A percentile compares a stretch with the other conserved stretches of the same genome.
phyloP scores from a whole-genome alignment of 2,888 invertebrate genomes.

The Nomada ruficornis region DNA sequence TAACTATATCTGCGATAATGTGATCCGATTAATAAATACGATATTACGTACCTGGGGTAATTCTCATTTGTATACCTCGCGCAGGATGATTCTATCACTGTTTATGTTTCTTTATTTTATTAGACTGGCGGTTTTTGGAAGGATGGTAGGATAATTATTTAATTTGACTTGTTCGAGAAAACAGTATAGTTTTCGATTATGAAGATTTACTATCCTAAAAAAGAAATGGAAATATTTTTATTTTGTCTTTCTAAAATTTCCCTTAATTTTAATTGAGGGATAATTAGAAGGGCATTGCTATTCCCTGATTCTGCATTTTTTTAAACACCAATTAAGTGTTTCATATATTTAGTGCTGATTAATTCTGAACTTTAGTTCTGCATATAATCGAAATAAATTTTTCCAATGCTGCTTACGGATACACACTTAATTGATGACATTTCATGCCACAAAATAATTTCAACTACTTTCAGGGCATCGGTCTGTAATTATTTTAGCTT shows the following conservation, averaged over 20 bases:
- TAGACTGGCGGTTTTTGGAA: no score
- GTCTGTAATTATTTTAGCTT: neutral
- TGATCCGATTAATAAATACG: constrained; percentile 80
- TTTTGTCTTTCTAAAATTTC: no score
- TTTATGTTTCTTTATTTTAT: neutral
- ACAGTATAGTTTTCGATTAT: no score
- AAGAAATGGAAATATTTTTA: no score
- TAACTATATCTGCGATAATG: constrained; percentile 80
- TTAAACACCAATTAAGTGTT: no score
- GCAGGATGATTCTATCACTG: no score
- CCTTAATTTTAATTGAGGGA: no score
- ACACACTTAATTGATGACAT: neutral
- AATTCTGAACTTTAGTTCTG: neutral
- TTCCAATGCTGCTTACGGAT: neutral
- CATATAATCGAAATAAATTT: no score
- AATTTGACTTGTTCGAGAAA: neutral
- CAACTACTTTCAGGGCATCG: constrained; percentile 22
- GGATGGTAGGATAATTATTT: no score
- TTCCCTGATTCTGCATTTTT: no score
- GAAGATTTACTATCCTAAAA: no score
- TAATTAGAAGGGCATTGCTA: no score
- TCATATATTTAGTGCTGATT: neutral
- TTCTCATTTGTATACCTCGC: neutral
- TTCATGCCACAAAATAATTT: neutral
- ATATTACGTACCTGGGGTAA: constrained; percentile 72